These are phyloP conservation scores for Orbicella faveolata DNA, from an alignment of 64 coral and sea anemone genomes.

Conservation along the genomic window DNA sequence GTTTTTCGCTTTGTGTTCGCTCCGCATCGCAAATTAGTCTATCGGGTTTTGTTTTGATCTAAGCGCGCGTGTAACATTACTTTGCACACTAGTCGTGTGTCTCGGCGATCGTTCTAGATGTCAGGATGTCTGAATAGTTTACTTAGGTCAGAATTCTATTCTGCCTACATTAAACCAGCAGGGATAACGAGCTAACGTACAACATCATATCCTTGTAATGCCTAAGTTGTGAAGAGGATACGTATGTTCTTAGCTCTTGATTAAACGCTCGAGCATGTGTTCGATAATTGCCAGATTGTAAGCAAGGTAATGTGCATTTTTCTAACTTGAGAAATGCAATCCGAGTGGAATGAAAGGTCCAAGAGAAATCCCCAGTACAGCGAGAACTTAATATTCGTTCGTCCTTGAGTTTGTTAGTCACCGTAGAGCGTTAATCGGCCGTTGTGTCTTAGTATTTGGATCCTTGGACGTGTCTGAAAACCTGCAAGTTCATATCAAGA, in stretches of 20 bases:
- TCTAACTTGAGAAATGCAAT: slow-evolving; percentile 14
- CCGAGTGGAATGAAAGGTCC: slow-evolving; percentile 4
- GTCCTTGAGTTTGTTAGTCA: not conserved
- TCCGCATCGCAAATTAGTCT: slow-evolving; percentile 36
- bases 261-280: slow-evolving; percentile 14
- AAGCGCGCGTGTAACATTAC: slow-evolving; percentile 7
- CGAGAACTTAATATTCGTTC: not conserved
- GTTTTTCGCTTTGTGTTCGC: slow-evolving; percentile 12
- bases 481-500: not conserved
- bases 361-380: not conserved
- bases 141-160: slow-evolving; percentile 1
- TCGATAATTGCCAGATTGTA: slow-evolving; percentile 20
- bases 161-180: slow-evolving; percentile 13
- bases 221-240: slow-evolving; percentile 31
- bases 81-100: slow-evolving; percentile 14
- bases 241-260: slow-evolving; percentile 17
- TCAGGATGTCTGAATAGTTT: slow-evolving; percentile 7
- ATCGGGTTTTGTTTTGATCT: slow-evolving; percentile 25
- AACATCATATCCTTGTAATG: slow-evolving; percentile 24
- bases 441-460: not conserved
- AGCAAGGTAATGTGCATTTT: not conserved
- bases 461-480: slow-evolving; percentile 3
- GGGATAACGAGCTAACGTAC: slow-evolving; percentile 31
- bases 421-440: not conserved
- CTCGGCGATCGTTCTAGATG: not conserved